These are phyloP conservation scores for Cerastoderma edule DNA, from an alignment of 2,888 invertebrate species.

Conservation along the genomic window DNA sequence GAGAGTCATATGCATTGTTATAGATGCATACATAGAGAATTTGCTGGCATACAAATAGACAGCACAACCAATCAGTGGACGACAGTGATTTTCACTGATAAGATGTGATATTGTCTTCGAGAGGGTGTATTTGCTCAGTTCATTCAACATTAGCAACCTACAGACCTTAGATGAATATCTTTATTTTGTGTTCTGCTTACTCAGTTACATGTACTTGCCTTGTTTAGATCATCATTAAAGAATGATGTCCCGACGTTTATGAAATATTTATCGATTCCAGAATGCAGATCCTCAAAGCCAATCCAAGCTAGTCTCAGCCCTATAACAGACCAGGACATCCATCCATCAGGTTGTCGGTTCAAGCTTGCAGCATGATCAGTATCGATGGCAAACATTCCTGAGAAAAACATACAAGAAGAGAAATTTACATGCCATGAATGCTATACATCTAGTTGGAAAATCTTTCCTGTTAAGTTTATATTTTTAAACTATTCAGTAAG, in stretches of 20 bases:
- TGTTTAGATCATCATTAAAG: slow-evolving; percentile 55
- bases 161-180: not conserved
- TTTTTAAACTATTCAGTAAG: no score
- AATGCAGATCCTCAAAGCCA: slow-evolving; percentile 60
- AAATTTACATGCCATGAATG: no score
- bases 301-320: slow-evolving; percentile 56
- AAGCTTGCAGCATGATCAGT: slow-evolving; percentile 61
- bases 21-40: no score
- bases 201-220: slow-evolving; percentile 25
- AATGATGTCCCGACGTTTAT: slow-evolving; percentile 52
- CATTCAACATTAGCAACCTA: no score
- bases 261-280: slow-evolving; percentile 49
- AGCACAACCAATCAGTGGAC: no score
- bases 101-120: no score
- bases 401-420: not conserved
- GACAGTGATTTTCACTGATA: no score
- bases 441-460: no score
- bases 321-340: slow-evolving; percentile 58
- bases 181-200: not conserved
- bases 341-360: slow-evolving; percentile 42
- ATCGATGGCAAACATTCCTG: slow-evolving; percentile 64
- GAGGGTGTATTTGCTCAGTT: no score
- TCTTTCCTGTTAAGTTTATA: no score
- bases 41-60: no score
- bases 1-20: no score